phyloP scores from a whole-genome alignment of 1,140 invertebrate species.

The Sinella curviseta region DNA sequence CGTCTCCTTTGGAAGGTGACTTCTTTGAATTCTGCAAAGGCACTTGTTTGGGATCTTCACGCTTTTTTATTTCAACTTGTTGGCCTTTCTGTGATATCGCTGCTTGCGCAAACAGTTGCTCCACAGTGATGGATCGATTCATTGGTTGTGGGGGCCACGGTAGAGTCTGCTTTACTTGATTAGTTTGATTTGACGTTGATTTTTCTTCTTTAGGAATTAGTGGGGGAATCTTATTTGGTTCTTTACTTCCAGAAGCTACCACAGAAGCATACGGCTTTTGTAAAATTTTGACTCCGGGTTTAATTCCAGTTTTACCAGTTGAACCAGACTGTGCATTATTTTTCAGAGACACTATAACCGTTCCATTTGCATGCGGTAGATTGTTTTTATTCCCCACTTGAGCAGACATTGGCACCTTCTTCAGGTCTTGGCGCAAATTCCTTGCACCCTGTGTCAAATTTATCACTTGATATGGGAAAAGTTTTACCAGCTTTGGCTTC shows the following conservation, averaged over 20 bases:
- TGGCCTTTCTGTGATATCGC: too few species aligned
- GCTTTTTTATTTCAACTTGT: background rate
- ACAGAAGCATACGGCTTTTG: background rate
- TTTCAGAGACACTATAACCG: background rate
- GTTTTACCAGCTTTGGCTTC: constrained; percentile 36
- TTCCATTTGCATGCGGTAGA: background rate
- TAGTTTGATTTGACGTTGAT: background rate
- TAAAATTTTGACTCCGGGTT: background rate
- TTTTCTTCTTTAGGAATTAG: background rate
- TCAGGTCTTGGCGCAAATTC: background rate
- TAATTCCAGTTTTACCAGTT: background rate
- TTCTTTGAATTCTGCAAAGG: too few species aligned
- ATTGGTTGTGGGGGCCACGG: background rate
- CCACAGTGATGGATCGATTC: background rate
- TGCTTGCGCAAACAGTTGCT: constrained; percentile 8
- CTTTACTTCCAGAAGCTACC: background rate
- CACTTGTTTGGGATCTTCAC: too few species aligned
- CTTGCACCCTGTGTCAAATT: constrained; percentile 27
- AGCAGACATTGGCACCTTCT: background rate
- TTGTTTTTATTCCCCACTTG: background rate
- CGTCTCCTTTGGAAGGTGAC: too few species aligned
- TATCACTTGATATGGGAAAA: constrained; percentile 45
- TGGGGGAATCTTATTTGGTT: background rate
- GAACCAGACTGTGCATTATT: background rate
- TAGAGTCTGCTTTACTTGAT: background rate